Base-by-base conservation (phyloP, 2,113 vertebrate species). In the Corydoras sp. region DNA sequence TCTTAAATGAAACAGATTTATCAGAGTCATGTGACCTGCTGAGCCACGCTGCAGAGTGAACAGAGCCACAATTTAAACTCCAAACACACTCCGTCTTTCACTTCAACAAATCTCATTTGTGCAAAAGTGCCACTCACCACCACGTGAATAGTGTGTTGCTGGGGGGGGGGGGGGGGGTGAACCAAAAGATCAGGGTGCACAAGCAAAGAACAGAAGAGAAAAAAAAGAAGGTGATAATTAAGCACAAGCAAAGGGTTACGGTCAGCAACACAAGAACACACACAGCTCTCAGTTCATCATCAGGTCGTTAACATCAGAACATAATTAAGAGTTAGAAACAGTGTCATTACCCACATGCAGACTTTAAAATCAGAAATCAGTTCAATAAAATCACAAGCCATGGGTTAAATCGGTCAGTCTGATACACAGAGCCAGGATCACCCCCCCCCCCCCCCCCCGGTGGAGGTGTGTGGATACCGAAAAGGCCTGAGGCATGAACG, bases 141-240 rank as follows among this genome's bases (percentile, higher is more conserved):
- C 92, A 98, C 96, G 86, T 99, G 96, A 93, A 99, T 99, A 90
- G 96, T 99, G 86, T 99, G 96, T 97, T 98, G 96, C 96, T 98
- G 92, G 82, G 86, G 68, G 32, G 84, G 82, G 50, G 59, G 89
- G 79, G 86, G 77, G 86, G 82, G 77, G 81, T 82, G 89, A 92
- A 92, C 86, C 90, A 92, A 87, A 94, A 93, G 90, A 90, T 92
- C 92, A 92, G 91, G 89, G 91, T 90, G 91, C 90, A 90, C 87
- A 91, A 94, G 93, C 91, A 87, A 92, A 95, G 91, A 86, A 88
- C 93, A 92, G 69, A 53, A 72, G 76, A 85, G 82, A 71, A 82
- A 84, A 82, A 78, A 60, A 85, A 84, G 77, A 77, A 85, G 78
- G 83, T 87, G 85, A 89, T 85, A 85, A 76, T 75, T 72, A 81